Conservation (phyloP, 2,888 invertebrate species). For the Lochmaea capreae region DNA sequence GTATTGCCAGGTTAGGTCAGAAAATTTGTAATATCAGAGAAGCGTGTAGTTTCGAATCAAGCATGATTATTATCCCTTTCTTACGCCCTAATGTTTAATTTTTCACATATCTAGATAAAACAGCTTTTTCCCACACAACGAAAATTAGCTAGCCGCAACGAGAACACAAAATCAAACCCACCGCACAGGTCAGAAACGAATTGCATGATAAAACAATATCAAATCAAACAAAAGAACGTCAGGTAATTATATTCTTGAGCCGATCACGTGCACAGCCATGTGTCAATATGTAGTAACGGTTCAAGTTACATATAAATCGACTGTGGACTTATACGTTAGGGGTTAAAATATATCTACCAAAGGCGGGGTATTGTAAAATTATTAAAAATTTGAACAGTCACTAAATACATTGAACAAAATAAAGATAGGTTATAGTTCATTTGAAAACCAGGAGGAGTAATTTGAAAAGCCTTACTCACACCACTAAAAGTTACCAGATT, state of each 20-base stretch:
- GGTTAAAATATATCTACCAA: not conserved
- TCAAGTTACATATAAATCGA: slow-evolving; percentile 18
- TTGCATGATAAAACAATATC: slow-evolving; percentile 61
- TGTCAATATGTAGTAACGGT: slow-evolving; percentile 43
- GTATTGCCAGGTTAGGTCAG: no score
- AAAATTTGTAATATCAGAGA: no score
- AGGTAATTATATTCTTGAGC: slow-evolving; percentile 48
- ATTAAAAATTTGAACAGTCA: not conserved
- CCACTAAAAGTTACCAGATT: no score
- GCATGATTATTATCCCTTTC: not conserved
- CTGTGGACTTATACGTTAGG: not conserved
- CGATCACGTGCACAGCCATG: slow-evolving; percentile 55
- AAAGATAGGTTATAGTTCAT: no score
- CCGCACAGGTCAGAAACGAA: slow-evolving; percentile 48
- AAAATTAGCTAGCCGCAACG: slow-evolving; percentile 13
- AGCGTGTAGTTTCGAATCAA: no score
- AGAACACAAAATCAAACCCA: slow-evolving; percentile 15
- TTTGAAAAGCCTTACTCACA: no score
- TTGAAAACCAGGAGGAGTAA: no score
- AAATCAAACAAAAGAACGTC: slow-evolving; percentile 60
- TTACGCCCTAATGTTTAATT: not conserved
- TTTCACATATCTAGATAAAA: not conserved
- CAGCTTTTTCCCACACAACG: slow-evolving; percentile 1
- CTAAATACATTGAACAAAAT: not conserved
- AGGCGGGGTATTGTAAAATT: not conserved